Percentiles rank a stretch among this genome's conserved stretches.
Conservation (phyloP, 2,113 vertebrate species). For the Coryphaenoides rupestris region DNA sequence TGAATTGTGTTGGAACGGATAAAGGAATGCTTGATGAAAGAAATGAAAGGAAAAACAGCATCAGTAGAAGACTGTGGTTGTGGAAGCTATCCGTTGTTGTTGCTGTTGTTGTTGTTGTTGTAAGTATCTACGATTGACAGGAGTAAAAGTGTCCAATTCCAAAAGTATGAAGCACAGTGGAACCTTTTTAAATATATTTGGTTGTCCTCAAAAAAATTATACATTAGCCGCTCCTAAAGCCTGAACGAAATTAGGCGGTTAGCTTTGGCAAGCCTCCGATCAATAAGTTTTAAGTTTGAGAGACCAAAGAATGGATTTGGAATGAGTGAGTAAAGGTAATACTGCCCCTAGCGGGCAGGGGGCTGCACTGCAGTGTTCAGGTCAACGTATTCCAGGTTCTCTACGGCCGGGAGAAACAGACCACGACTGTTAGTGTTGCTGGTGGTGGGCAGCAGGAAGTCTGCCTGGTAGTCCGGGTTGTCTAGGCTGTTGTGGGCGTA, state of each 20-base stretch:
- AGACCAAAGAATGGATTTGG: background rate
- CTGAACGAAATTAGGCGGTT: background rate
- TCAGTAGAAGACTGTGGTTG: too few relatives aligned
- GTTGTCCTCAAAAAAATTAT: too few relatives aligned
- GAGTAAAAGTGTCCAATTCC: too few relatives aligned
- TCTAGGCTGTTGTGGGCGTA: conserved; percentile 73
- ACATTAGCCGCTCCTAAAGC: background rate
- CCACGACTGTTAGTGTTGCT: conserved; percentile 66
- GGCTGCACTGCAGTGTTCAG: background rate
- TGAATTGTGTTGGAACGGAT: too few relatives aligned
- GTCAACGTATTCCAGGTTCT: conserved; percentile 84
- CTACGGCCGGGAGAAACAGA: conserved; percentile 72
- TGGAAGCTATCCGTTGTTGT: too few relatives aligned
- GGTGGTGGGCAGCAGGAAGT: conserved; percentile 76
- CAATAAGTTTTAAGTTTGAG: background rate
- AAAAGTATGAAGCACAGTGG: too few relatives aligned
- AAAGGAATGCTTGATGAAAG: too few relatives aligned
- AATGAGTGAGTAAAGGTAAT: background rate
- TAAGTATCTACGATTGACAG: too few relatives aligned
- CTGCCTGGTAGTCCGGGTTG: conserved; percentile 87
- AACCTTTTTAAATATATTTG: too few relatives aligned
- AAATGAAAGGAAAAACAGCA: too few relatives aligned
- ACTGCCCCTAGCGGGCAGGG: background rate
- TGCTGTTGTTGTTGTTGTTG: too few relatives aligned
- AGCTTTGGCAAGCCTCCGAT: background rate